Percentiles rank a stretch among this genome's conserved stretches.
Conservation (phyloP, 2,113 vertebrate genomes). For the Odontesthes bonariensis region DNA sequence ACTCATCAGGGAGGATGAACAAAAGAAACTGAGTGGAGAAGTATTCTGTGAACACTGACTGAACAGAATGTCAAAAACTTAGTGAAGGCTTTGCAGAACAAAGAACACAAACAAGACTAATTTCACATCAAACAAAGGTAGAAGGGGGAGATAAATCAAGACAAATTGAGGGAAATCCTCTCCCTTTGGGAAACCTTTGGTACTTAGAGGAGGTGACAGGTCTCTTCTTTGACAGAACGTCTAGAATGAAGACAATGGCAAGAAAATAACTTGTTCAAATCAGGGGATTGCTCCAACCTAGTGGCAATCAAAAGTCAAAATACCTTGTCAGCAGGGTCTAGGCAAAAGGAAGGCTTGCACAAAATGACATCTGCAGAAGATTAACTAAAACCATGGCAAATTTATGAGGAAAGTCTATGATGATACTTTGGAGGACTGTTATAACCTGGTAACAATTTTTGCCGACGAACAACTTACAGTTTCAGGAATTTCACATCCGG, state of each 20-base stretch:
- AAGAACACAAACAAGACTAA: conserved; percentile 23
- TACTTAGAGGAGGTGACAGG: conserved; percentile 24
- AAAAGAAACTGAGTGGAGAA: conserved; percentile 28
- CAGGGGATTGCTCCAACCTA: neutral
- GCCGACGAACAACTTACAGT: no score
- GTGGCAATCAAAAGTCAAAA: neutral
- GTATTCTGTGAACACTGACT: neutral
- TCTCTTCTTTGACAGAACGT: conserved; percentile 1
- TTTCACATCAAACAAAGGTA: conserved; percentile 37
- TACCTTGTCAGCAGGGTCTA: neutral
- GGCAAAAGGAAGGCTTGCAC: neutral
- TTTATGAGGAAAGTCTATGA: no score
- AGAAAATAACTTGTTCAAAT: conserved; percentile 26
- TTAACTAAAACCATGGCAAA: neutral
- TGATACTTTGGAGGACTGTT: no score
- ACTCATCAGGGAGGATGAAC: neutral
- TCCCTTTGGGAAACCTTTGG: conserved; percentile 17
- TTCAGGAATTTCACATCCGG: no score
- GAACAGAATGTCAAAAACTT: conserved; percentile 20
- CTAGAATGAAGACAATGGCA: conserved; percentile 16
- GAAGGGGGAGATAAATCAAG: conserved; percentile 22
- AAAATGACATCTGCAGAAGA: neutral
- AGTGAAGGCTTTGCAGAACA: conserved; percentile 15
- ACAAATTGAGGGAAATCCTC: conserved; percentile 36
- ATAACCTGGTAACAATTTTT: no score